A percentile compares a stretch with the other conserved stretches of the same genome.
Conservation (phyloP, 2,113 vertebrate genomes). For the Lanius ludovicianus region DNA sequence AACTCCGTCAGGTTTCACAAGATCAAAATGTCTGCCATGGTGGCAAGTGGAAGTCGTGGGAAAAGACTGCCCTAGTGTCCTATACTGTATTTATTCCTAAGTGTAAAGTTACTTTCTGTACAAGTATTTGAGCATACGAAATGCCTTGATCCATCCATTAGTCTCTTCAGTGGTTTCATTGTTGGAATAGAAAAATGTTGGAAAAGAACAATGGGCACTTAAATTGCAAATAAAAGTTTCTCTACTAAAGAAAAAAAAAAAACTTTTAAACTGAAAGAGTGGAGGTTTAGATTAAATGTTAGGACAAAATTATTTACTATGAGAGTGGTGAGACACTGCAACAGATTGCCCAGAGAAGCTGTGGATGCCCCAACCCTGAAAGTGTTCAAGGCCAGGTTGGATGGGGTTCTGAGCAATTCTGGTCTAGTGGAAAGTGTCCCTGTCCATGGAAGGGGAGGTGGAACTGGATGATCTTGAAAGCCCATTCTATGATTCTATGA, state of each 20-base stretch:
- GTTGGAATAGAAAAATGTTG: not conserved
- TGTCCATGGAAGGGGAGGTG: not conserved
- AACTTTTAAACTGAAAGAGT: not conserved
- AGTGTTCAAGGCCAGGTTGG: not conserved
- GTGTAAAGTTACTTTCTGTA: not conserved
- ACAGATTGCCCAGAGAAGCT: not conserved
- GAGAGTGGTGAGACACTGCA: not conserved
- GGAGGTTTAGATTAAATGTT: not conserved
- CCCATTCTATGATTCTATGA: not conserved
- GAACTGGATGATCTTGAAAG: not conserved
- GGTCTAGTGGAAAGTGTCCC: not conserved
- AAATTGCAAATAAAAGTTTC: not conserved
- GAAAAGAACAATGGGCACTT: not conserved
- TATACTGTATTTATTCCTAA: not conserved
- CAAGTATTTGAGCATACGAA: not conserved
- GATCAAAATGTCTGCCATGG: accelerated
- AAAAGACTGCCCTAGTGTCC: not conserved
- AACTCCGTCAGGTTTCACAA: constrained; percentile 51
- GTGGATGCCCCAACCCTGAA: not conserved
- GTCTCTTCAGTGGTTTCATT: not conserved
- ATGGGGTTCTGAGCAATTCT: not conserved
- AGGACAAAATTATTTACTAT: not conserved
- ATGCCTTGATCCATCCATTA: not conserved
- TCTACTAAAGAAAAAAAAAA: not conserved
- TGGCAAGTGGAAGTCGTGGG: not conserved